Evolutionary conservation across 2,797 vertebrate genomes (phyloP).

Genomic region (Periophthalmus magnuspinnatus): DNA sequence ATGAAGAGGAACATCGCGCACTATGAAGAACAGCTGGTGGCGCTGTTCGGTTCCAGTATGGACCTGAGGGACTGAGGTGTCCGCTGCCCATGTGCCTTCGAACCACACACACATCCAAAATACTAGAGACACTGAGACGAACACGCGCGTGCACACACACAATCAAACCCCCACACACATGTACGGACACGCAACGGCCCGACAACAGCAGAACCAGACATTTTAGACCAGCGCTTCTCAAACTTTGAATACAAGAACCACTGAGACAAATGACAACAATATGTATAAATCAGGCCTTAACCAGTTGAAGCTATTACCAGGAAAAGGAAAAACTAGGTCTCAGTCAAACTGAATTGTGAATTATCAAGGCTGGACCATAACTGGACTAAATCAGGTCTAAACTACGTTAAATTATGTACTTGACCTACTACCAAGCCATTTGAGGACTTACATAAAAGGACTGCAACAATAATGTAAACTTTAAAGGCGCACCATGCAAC

Average conservation of each 20-base stretch:
- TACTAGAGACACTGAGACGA: slow-evolving; percentile 25
- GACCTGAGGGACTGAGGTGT: slow-evolving; percentile 89
- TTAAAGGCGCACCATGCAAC: background rate
- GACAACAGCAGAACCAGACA: background rate
- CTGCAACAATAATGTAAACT: too few relatives aligned
- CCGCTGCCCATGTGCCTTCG: slow-evolving; percentile 79
- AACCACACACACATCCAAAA: slow-evolving; percentile 9
- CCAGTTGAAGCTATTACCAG: background rate
- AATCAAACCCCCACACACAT: slow-evolving; percentile 34
- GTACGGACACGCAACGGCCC: background rate
- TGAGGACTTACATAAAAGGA: too few relatives aligned
- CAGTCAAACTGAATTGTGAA: background rate
- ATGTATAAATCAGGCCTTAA: too few relatives aligned
- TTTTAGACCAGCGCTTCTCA: slow-evolving; percentile 16
- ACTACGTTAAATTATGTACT: background rate
- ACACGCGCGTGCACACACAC: slow-evolving; percentile 30
- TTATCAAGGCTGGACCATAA: background rate
- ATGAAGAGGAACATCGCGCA: slow-evolving; percentile 99
- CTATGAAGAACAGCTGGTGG: slow-evolving; percentile 97
- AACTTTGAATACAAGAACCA: background rate
- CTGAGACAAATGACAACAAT: background rate
- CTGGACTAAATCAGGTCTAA: background rate
- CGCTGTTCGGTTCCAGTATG: slow-evolving; percentile 97
- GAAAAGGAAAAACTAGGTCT: background rate
- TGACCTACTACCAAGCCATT: too few relatives aligned